Percentiles rank a stretch among this genome's conserved stretches.
Evolutionary conservation across 2,888 invertebrate species (phyloP).

Genomic region (Allolobophora icterica): DNA sequence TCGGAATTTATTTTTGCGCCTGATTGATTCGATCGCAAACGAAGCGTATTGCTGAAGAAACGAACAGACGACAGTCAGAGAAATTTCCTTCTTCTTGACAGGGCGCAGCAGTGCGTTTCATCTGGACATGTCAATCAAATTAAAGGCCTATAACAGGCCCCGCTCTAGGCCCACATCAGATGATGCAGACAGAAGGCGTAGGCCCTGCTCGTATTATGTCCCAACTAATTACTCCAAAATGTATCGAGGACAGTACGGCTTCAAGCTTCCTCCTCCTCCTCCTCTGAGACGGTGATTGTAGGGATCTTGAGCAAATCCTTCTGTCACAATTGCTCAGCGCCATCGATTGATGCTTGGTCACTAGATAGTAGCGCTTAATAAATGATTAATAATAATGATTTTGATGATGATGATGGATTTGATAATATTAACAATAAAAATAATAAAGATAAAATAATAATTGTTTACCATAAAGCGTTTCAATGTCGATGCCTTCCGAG

Average conservation of each 20-base stretch:
- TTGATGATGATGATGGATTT: slow-evolving; percentile 8
- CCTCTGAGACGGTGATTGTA: no score
- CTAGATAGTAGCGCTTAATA: no score
- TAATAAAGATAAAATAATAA: not conserved
- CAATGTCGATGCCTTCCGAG: no score
- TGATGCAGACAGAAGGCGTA: not conserved
- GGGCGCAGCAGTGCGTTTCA: not conserved
- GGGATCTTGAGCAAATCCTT: no score
- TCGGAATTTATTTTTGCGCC: slow-evolving; percentile 2
- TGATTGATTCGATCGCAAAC: not conserved
- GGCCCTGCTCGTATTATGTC: no score
- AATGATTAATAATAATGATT: not conserved
- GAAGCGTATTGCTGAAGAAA: not conserved
- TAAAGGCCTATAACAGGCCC: not conserved
- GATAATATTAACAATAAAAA: not conserved
- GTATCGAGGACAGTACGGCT: no score
- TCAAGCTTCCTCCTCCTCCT: no score
- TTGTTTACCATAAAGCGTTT: no score
- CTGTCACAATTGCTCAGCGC: no score
- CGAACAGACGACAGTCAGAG: not conserved
- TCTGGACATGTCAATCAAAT: not conserved
- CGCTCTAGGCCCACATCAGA: not conserved
- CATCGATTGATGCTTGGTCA: no score
- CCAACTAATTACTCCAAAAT: no score
- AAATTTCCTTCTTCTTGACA: not conserved